Base-by-base conservation (phyloP, 2,113 vertebrate genomes). In the Python bivittatus region DNA sequence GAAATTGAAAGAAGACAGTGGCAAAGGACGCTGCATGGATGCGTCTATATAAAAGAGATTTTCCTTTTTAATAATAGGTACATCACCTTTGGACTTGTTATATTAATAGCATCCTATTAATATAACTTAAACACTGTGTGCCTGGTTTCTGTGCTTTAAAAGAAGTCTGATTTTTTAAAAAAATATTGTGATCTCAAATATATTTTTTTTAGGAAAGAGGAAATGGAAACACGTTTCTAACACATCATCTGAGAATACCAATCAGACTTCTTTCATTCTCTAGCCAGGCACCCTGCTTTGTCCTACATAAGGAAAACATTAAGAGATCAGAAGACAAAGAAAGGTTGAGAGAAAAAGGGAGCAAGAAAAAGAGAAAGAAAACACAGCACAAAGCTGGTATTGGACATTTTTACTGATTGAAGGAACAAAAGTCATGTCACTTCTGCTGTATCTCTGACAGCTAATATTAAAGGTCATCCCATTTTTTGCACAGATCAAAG, bases 301-400 rank as follows among this genome's bases (percentile, higher is more conserved):
- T 88, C 90, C 85, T 84, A 91, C 96, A 95, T 93, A 72, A 93
- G 95, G 95, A 96, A 96, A 84, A 92, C 91, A 96, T 96, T 97
- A 96, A 89, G 86, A 27, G 92, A 96, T 95, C 95, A 96, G 95
- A 95, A 90, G 68, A 79, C 0, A n/a, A 94, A 91, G 91, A 64
- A 79, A 93, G 84, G 20, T 57, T 29, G 2, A 38, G 9, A 68
- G 29, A 25, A 57, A 48, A 79, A 9, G 13, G 33, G 13, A 20
- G 33, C 0, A 29, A 44, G 20, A 22, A 52, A 12, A 8, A 57
- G 56, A 17, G 64, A 7, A 9, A n/a, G n/a, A 1, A 86, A 6
- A 17, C 12, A 61, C 58, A 7, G 1, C 0, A 7, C 53, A 86
- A 91, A 79, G 87, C 52, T 95, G 93, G 91, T 84, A 6, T 11